A percentile compares a stretch with the other conserved stretches of the same genome.
These are phyloP conservation scores for Leptodactylus fuscus DNA, from an alignment of 2,113 vertebrate genomes.

Conservation along the genomic window DNA sequence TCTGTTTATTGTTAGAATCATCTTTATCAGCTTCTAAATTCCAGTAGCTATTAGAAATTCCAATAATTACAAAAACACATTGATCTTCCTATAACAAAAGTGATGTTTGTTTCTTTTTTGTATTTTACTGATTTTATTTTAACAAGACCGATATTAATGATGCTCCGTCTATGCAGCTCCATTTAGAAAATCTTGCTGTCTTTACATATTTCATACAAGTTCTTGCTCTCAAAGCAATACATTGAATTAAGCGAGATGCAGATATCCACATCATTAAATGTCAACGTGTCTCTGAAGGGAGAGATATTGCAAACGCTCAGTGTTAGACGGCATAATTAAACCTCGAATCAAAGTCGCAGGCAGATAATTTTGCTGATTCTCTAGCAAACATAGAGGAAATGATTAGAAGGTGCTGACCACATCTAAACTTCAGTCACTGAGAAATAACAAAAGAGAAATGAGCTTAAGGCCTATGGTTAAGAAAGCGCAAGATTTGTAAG, in stretches of 20 bases:
- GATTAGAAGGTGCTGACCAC: neutral
- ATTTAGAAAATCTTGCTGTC: neutral
- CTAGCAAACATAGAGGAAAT: conserved; percentile 20
- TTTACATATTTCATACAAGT: conserved; percentile 17
- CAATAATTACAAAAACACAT: neutral
- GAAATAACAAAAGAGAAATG: conserved; percentile 39
- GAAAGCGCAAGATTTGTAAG: neutral
- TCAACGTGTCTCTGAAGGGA: conserved; percentile 37
- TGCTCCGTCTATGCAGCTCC: neutral
- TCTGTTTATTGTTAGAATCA: too few relatives aligned
- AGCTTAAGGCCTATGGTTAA: neutral
- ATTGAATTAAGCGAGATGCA: conserved; percentile 48
- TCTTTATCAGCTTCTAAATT: neutral
- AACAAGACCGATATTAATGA: neutral
- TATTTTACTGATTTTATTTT: neutral
- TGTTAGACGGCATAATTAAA: conserved; percentile 41
- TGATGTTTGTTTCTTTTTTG: neutral
- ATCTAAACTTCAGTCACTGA: conserved; percentile 24
- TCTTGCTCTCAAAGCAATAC: neutral
- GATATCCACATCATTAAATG: conserved; percentile 47
- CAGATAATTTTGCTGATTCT: conserved; percentile 36
- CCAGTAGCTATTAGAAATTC: neutral
- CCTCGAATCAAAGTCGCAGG: conserved; percentile 36
- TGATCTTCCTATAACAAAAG: neutral
- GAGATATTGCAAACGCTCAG: neutral